Percentiles rank a stretch among this genome's conserved stretches.
Evolutionary conservation across 2,113 vertebrate genomes (phyloP).

Genomic region (Sula dactylatra): DNA sequence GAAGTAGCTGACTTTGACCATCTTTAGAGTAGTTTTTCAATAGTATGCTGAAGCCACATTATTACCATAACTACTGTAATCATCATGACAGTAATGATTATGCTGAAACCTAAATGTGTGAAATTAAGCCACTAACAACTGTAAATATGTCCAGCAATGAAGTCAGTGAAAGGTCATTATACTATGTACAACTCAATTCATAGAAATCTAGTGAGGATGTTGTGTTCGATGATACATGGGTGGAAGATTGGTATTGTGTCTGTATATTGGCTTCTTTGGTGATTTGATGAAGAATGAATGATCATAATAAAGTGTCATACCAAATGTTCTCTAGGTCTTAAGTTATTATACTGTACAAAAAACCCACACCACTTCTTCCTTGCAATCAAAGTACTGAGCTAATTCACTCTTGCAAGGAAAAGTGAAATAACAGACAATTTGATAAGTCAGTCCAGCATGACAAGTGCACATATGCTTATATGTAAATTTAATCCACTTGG

Average conservation of each 20-base stretch:
- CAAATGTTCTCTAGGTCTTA: background rate
- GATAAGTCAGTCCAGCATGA: background rate
- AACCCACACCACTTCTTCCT: background rate
- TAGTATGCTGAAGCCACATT: constrained; percentile 29
- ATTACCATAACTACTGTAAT: constrained; percentile 62
- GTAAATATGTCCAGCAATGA: constrained; percentile 47
- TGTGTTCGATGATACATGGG: background rate
- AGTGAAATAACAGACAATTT: background rate
- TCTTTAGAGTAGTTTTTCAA: background rate
- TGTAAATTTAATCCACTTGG: background rate
- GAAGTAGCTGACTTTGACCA: constrained; percentile 23
- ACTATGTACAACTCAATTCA: background rate
- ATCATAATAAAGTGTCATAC: background rate
- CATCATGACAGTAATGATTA: constrained; percentile 60
- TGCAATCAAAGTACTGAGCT: background rate
- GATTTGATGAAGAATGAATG: background rate
- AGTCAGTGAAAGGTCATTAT: constrained; percentile 31
- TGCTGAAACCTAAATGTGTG: constrained; percentile 65
- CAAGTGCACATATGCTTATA: background rate
- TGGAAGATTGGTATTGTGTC: background rate
- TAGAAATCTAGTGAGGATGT: background rate
- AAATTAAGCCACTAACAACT: constrained; percentile 69
- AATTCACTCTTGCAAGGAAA: background rate
- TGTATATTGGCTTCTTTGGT: background rate
- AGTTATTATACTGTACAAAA: background rate